Evolutionary conservation across 1,140 invertebrate genomes (phyloP).

Genomic region (Macrocentrus cingulum): DNA sequence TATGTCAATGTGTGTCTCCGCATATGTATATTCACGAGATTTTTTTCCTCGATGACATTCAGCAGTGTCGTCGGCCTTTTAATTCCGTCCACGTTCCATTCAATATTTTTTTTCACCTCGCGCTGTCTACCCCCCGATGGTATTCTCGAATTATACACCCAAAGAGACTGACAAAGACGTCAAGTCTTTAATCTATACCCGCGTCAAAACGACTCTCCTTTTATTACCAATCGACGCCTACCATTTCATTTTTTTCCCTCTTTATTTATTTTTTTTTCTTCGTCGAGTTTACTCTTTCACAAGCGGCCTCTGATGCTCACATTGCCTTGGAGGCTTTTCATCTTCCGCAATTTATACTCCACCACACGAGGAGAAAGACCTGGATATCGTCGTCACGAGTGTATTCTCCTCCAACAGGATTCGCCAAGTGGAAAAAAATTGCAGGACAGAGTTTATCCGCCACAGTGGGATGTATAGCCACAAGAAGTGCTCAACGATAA

Average conservation of each 20-base stretch:
- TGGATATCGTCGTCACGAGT: conserved; percentile 20
- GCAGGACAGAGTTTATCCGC: conserved; percentile 17
- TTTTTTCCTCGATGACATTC: background rate
- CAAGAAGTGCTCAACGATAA: conserved; percentile 11
- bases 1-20: background rate
- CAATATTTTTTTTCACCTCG: conserved; percentile 1
- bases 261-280: background rate
- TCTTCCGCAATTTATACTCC: conserved; percentile 23
- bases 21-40: background rate
- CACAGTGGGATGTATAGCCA: conserved; percentile 10
- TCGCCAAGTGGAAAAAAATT: conserved; percentile 20
- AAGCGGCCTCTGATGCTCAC: no score
- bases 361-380: conserved; percentile 15
- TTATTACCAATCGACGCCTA: conserved; percentile 11
- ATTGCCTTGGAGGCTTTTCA: conserved; percentile 22
- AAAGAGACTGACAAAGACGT: conserved; percentile 18
- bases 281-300: background rate
- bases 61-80: conserved; percentile 4
- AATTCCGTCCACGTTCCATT: background rate
- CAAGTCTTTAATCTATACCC: conserved; percentile 11
- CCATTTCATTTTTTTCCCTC: background rate
- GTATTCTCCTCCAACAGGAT: conserved; percentile 16
- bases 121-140: background rate
- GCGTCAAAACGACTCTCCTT: conserved; percentile 12
- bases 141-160: conserved; percentile 4